Base-by-base conservation (phyloP, 2,888 invertebrate genomes). In the Liopterus haemorrhoidalis region DNA sequence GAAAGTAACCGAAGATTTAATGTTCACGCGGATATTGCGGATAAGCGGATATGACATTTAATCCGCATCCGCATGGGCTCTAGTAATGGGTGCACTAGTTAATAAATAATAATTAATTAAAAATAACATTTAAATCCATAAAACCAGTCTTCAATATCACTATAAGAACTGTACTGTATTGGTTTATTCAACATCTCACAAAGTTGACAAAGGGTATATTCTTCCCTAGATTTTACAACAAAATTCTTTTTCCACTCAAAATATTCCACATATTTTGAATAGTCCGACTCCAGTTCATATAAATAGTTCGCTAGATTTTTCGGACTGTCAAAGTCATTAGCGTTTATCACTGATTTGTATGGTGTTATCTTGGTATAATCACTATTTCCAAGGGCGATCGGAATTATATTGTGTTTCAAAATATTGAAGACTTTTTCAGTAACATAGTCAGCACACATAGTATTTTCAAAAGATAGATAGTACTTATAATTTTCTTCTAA, bases 401-500 rank as follows among this genome's bases (percentile, higher is more conserved):
- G 55, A 14, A 55, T 32, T 1, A 55, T 22, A 25, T 50, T 35
- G 14, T 38, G 37, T 22, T 43, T 2, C 14, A 55, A 30, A 2
- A 49, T 11, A 4, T 46, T 44, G 40, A 37, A 54, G 2, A 54
- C 28, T 36, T 55, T 55, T 28, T 55, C 55, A 6, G 55, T 55
- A 2, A 49, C 37, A 41, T 55, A 55, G 28, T 54, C 54, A 16
- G 46, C 39, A 28, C 55, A 55, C 19, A 51, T 41, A 3, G 51
- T 45, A 36, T 55, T 54, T 31, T 55, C 55, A 33, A 54, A 53
- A 1, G 55, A 48, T 11, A 55, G 38, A 33, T 55, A 55, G 36
- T 53, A 55, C 19, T 45, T 50, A 28, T 54, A 55, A 4, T 46
- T 35, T 5, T 59, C 64, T 48, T 69, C 66, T 35, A 75, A 62